These are phyloP conservation scores for Hirudo medicinalis DNA, from an alignment of 1,140 invertebrate genomes.

Conservation along the genomic window DNA sequence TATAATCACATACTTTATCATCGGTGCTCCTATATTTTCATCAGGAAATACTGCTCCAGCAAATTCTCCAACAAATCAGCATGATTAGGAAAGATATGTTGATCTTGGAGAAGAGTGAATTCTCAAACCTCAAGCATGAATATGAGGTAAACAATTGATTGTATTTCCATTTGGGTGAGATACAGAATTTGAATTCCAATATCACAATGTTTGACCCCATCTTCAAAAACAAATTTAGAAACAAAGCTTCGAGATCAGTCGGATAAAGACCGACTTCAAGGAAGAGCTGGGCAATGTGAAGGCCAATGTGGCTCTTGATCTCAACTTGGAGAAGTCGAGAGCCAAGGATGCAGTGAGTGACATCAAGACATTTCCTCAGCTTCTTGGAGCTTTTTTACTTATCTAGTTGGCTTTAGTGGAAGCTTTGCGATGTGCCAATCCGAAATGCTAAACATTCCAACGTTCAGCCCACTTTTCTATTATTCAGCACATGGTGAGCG, in stretches of 20 bases:
- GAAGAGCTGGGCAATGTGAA: constrained; percentile 37
- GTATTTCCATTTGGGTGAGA: constrained; percentile 12
- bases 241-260: constrained; percentile 33
- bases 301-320: constrained; percentile 36
- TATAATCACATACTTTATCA: not conserved
- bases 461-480: not conserved
- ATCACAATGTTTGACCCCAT: not conserved
- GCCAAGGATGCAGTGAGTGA: constrained; percentile 36
- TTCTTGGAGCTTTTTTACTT: not conserved
- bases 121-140: constrained; percentile 37
- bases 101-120: constrained; percentile 41
- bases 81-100: constrained; percentile 42
- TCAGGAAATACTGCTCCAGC: constrained; percentile 39
- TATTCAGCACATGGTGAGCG: constrained; percentile 34
- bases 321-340: constrained; percentile 38
- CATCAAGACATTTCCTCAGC: constrained; percentile 2
- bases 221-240: constrained; percentile 28
- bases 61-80: constrained; percentile 36
- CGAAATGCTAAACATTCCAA: not conserved
- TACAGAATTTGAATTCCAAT: not conserved
- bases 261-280: constrained; percentile 28
- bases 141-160: constrained; percentile 32
- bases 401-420: too few species aligned
- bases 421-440: not conserved
- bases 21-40: constrained; percentile 3